Evolutionary conservation across 2,888 invertebrate genomes (phyloP).

Genomic region (Acronicta leporina): DNA sequence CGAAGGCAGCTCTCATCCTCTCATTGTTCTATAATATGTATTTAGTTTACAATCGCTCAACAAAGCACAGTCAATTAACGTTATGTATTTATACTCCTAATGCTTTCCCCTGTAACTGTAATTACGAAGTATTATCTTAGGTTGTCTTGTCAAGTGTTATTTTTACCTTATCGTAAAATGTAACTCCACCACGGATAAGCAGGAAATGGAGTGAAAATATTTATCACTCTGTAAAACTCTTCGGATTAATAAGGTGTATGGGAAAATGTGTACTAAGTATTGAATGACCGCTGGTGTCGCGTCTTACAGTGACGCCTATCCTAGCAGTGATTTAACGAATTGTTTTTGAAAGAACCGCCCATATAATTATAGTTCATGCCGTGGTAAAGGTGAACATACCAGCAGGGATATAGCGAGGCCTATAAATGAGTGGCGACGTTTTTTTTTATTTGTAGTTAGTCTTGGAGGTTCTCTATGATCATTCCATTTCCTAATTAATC

Average conservation of each 20-base stretch:
- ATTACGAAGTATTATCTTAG: conserved; percentile 37
- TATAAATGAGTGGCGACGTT: too few relatives aligned
- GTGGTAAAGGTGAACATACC: too few relatives aligned
- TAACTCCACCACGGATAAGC: conserved; percentile 14
- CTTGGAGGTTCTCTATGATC: too few relatives aligned
- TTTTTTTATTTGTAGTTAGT: too few relatives aligned
- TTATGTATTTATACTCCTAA: conserved; percentile 21
- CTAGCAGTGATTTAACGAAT: too few relatives aligned
- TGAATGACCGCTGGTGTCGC: too few relatives aligned
- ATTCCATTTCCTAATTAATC: conserved; percentile 26
- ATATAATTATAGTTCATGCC: too few relatives aligned
- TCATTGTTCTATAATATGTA: conserved; percentile 11
- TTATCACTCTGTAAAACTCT: neutral
- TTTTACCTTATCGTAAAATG: conserved; percentile 21
- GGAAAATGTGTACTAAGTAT: too few relatives aligned
- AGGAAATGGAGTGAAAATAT: conserved; percentile 18
- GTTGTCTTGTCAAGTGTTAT: conserved; percentile 36
- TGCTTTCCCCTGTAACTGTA: conserved; percentile 20
- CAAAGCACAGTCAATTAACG: conserved; percentile 57
- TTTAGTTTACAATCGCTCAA: conserved; percentile 38
- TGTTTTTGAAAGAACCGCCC: too few relatives aligned
- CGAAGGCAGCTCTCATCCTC: conserved; percentile 30
- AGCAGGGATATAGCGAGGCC: too few relatives aligned
- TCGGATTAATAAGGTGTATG: too few relatives aligned
- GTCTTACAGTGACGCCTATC: too few relatives aligned